Evolutionary conservation across 2,113 vertebrate genomes (phyloP).

Genomic region (Macrotis lagotis): DNA sequence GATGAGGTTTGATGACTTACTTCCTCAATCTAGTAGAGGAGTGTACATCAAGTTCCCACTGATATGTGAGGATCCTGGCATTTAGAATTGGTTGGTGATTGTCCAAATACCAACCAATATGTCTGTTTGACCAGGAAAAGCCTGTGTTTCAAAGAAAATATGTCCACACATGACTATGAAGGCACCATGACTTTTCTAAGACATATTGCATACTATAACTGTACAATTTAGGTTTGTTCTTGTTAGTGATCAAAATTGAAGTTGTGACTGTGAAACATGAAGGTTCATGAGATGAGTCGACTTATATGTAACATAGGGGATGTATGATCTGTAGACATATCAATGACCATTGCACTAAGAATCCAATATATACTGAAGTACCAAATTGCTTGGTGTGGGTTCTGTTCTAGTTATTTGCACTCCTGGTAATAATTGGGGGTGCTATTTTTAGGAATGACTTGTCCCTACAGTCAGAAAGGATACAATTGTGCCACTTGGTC

Average conservation of each 20-base stretch:
- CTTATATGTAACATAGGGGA: conserved; percentile 44
- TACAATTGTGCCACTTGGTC: neutral
- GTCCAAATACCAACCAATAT: neutral
- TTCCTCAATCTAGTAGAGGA: conserved; percentile 8
- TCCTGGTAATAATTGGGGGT: neutral
- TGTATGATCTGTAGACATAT: conserved; percentile 5
- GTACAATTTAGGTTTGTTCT: neutral
- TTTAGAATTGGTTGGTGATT: neutral
- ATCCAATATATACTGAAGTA: neutral
- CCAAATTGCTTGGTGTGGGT: neutral
- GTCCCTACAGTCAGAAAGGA: neutral
- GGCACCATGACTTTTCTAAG: neutral
- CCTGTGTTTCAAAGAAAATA: neutral
- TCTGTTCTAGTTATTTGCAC: conserved; percentile 18
- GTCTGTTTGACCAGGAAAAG: conserved; percentile 28
- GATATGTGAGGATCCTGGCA: neutral
- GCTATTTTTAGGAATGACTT: conserved; percentile 30
- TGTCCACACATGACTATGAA: neutral
- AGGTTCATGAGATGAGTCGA: neutral
- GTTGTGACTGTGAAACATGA: neutral
- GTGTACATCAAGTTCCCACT: neutral
- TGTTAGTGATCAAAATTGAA: conserved; percentile 2
- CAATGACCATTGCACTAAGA: conserved; percentile 14
- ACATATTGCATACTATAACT: neutral
- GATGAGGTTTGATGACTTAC: conserved; percentile 23